These are phyloP conservation scores for Bos taurus DNA, from an alignment of 2,113 vertebrate genomes.

Conservation along the genomic window ARS-UCD2.0 NC_037334.1:89965501-89966000, in stretches of 20 bases:
- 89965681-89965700: neutral
- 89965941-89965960: neutral
- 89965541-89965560: neutral
- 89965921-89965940: neutral
- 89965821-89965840: neutral
- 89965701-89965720: neutral
- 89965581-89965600: neutral
- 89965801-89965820: neutral
- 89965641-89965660: neutral
- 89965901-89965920: neutral
- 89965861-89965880: neutral
- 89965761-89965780: neutral
- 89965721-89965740: neutral
- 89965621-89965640: neutral
- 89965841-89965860: neutral
- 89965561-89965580: neutral
- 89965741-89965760: neutral
- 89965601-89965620: neutral
- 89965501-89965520: neutral
- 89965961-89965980: neutral
- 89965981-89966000: neutral
- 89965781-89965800: neutral
- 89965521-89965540: neutral
- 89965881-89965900: neutral
- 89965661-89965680: neutral